Evolutionary conservation across 2,888 invertebrate species (phyloP).

Genomic region (Hypomecis atomaria): DNA sequence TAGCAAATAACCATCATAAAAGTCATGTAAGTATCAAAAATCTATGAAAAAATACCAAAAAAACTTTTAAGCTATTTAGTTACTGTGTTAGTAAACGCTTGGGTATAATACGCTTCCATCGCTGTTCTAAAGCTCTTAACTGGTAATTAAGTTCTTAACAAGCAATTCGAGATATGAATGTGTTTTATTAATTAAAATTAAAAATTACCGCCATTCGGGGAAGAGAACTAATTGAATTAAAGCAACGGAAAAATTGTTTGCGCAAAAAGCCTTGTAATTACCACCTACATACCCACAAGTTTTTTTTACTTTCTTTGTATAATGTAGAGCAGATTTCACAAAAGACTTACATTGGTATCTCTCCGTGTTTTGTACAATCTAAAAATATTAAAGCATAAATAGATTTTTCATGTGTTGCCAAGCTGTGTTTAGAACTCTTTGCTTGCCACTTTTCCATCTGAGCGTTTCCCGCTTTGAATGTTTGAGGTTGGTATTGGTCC

Average conservation of each 20-base stretch:
- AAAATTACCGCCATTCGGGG: constrained; percentile 16
- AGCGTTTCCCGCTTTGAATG: too few species aligned
- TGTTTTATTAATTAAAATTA: constrained; percentile 22
- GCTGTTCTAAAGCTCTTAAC: constrained; percentile 21
- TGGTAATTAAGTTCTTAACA: constrained; percentile 23
- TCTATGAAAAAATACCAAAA: neutral
- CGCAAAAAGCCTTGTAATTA: constrained; percentile 12
- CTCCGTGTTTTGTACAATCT: too few species aligned
- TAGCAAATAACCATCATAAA: neutral
- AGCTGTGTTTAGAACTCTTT: too few species aligned
- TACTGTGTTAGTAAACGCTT: constrained; percentile 10
- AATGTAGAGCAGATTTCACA: too few species aligned
- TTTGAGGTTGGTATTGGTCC: too few species aligned
- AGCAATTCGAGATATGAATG: constrained; percentile 18
- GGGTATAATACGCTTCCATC: constrained; percentile 1
- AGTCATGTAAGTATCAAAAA: neutral
- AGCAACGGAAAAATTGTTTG: constrained; percentile 10
- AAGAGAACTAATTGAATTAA: constrained; percentile 25
- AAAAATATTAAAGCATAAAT: too few species aligned
- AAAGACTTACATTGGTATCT: too few species aligned
- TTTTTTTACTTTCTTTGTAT: neutral
- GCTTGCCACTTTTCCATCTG: too few species aligned
- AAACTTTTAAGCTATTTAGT: constrained; percentile 7
- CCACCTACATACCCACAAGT: neutral
- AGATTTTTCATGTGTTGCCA: too few species aligned